These are phyloP conservation scores for Ophion obscuratus DNA, from an alignment of 2,888 invertebrate genomes.

Conservation along the genomic window DNA sequence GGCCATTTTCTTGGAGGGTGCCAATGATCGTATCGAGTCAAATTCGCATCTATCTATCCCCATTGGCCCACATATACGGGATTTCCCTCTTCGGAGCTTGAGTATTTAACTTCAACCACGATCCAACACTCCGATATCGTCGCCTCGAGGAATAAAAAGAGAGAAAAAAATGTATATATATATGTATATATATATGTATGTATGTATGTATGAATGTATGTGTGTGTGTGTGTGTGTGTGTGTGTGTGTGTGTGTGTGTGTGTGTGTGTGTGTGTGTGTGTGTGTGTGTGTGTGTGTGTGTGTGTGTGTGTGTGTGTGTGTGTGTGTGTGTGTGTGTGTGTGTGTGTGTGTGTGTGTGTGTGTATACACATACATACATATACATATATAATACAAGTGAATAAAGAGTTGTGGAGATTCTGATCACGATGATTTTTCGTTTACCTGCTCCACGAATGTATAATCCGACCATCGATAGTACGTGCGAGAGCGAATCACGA, in stretches of 20 bases:
- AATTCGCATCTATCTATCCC: slow-evolving; percentile 17
- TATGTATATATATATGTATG: not conserved
- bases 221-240: too few species aligned
- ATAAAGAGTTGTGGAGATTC: slow-evolving; percentile 43
- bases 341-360: too few species aligned
- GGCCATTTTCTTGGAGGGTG: slow-evolving; percentile 21
- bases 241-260: too few species aligned
- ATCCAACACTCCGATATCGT: slow-evolving; percentile 56
- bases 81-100: slow-evolving; percentile 43
- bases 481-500: slow-evolving; percentile 34
- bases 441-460: slow-evolving; percentile 54
- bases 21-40: slow-evolving; percentile 25
- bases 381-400: not conserved
- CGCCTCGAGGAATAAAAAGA: slow-evolving; percentile 32
- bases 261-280: too few species aligned
- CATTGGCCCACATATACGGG: slow-evolving; percentile 25
- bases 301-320: too few species aligned
- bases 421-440: slow-evolving; percentile 60
- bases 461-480: slow-evolving; percentile 55
- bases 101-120: slow-evolving; percentile 48
- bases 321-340: too few species aligned
- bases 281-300: too few species aligned
- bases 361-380: not conserved
- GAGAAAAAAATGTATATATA: not conserved
- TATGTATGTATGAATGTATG: too few species aligned